Percentiles rank a stretch among this genome's conserved stretches.
These are phyloP conservation scores for Pristionchus maxplancki DNA, from an alignment of 2,888 invertebrate species.

Conservation along the genomic window DNA sequence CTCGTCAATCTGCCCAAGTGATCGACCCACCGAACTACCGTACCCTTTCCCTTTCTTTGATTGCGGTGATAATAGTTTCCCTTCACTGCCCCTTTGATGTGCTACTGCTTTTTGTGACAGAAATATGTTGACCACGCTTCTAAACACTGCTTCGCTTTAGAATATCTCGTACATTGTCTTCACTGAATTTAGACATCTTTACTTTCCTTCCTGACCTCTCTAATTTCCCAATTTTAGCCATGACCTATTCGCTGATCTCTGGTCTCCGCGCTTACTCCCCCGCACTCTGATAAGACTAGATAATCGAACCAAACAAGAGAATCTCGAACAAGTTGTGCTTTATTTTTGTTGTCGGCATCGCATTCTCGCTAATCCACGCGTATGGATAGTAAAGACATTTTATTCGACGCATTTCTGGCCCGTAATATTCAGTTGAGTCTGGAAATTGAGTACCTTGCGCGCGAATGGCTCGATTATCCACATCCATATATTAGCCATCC, in stretches of 20 bases:
- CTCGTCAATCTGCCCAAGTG: conserved; percentile 62
- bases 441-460: too few relatives aligned
- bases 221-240: background rate
- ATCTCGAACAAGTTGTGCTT: conserved; percentile 38
- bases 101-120: background rate
- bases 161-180: background rate
- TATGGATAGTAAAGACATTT: conserved; percentile 9
- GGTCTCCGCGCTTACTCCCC: background rate
- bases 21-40: background rate
- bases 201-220: background rate
- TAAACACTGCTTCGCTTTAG: background rate
- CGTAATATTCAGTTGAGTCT: too few relatives aligned
- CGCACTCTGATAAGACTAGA: background rate
- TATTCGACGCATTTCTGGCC: background rate
- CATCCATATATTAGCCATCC: too few relatives aligned
- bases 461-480: too few relatives aligned
- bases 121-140: background rate
- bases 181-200: background rate
- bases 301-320: background rate
- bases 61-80: background rate
- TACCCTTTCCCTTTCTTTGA: background rate
- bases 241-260: background rate
- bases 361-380: background rate
- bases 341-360: background rate
- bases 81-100: background rate